phyloP scores from a whole-genome alignment of 2,888 invertebrate genomes.

The Crocallis elinguaria region DNA sequence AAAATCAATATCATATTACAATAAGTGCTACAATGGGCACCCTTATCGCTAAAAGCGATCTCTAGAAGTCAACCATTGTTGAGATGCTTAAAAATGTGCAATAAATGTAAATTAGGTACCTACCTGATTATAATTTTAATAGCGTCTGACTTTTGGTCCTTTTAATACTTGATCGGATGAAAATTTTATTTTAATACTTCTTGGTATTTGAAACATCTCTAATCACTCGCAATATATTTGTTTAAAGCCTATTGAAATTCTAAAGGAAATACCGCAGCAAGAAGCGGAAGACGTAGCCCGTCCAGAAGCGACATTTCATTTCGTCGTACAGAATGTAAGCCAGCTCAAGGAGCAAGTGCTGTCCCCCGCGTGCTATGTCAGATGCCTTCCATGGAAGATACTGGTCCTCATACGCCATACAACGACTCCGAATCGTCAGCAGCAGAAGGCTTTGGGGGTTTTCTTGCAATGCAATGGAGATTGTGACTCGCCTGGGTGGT shows the following conservation, averaged over 20 bases:
- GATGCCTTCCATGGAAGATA: constrained; percentile 99
- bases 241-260: constrained; percentile 12
- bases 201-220: too few species aligned
- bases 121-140: too few species aligned
- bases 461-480: constrained; percentile 98
- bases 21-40: too few species aligned
- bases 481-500: constrained; percentile 98
- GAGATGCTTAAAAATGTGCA: too few species aligned
- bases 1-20: too few species aligned
- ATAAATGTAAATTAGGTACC: too few species aligned
- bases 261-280: constrained; percentile 73
- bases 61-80: too few species aligned
- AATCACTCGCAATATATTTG: background rate
- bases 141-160: too few species aligned
- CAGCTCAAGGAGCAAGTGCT: constrained; percentile 93
- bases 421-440: constrained; percentile 89
- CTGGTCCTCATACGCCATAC: constrained; percentile 95
- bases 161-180: too few species aligned
- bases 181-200: too few species aligned
- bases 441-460: constrained; percentile 90
- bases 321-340: constrained; percentile 93
- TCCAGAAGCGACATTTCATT: constrained; percentile 96
- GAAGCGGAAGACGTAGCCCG: constrained; percentile 92
- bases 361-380: constrained; percentile 95
- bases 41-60: too few species aligned